Percentiles rank a stretch among this genome's conserved stretches.
These are phyloP conservation scores for Athalia rosae DNA, from an alignment of 2,888 invertebrate species.

Conservation along the genomic window DNA sequence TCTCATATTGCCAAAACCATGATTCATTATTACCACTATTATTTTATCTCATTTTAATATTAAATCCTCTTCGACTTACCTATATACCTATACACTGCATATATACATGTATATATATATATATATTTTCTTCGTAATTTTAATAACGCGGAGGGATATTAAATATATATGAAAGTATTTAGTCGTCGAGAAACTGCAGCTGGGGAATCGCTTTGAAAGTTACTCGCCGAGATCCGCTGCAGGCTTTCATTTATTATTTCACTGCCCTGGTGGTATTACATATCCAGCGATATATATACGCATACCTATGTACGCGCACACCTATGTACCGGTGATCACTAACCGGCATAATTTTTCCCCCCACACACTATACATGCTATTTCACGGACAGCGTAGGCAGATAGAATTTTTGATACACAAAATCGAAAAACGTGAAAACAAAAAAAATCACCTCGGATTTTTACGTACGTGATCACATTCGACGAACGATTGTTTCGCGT, in stretches of 20 bases:
- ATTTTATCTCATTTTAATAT: slow-evolving; percentile 35
- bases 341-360: not conserved
- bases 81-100: too few species aligned
- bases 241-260: not conserved
- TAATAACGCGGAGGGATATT: slow-evolving; percentile 59
- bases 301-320: not conserved
- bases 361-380: too few species aligned
- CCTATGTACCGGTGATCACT: not conserved
- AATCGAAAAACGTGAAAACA: too few species aligned
- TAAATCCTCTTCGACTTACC: slow-evolving; percentile 21
- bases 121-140: slow-evolving; percentile 50
- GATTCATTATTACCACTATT: slow-evolving; percentile 20
- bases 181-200: not conserved
- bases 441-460: too few species aligned
- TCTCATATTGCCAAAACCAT: not conserved
- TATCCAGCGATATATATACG: not conserved
- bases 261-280: not conserved
- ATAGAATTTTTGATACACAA: too few species aligned
- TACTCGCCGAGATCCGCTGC: slow-evolving; percentile 3
- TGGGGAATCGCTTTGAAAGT: not conserved
- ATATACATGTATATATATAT: too few species aligned
- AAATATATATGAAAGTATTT: slow-evolving; percentile 52
- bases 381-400: too few species aligned
- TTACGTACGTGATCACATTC: too few species aligned
- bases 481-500: too few species aligned